Percentiles rank a stretch among this genome's conserved stretches.
Conservation (phyloP, 1,140 invertebrate genomes). For the Dinoponera quadriceps region DNA sequence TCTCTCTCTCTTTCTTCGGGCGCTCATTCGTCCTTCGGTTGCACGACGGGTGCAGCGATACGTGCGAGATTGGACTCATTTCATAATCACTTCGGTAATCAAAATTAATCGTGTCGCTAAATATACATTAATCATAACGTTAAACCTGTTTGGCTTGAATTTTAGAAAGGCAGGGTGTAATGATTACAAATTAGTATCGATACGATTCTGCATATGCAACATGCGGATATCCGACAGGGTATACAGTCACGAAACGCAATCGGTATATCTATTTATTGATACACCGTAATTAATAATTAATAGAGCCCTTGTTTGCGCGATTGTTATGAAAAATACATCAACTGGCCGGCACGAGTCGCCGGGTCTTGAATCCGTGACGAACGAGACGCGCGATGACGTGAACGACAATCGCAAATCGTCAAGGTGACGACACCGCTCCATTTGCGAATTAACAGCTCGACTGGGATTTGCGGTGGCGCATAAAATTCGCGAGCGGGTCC, state of each 20-base stretch:
- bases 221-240: background rate
- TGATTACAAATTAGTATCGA: constrained; percentile 3
- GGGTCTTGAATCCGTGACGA: too few relatives aligned
- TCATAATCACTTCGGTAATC: background rate
- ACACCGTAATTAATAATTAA: too few relatives aligned
- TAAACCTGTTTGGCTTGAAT: background rate
- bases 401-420: background rate
- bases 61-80: constrained; percentile 6
- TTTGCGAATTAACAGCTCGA: too few relatives aligned
- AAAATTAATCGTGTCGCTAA: constrained; percentile 10
- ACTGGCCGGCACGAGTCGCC: too few relatives aligned
- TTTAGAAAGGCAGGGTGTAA: background rate
- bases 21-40: background rate
- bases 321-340: too few relatives aligned
- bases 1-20: too few relatives aligned
- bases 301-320: too few relatives aligned
- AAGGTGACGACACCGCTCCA: background rate
- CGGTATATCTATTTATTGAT: too few relatives aligned
- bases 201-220: background rate
- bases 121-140: background rate
- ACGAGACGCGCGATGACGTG: too few relatives aligned
- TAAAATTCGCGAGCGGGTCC: too few relatives aligned
- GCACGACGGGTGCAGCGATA: background rate
- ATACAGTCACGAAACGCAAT: background rate
- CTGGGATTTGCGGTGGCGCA: too few relatives aligned